phyloP scores from a whole-genome alignment of 2,113 vertebrate genomes.

The Mormyrus iriodes region DNA sequence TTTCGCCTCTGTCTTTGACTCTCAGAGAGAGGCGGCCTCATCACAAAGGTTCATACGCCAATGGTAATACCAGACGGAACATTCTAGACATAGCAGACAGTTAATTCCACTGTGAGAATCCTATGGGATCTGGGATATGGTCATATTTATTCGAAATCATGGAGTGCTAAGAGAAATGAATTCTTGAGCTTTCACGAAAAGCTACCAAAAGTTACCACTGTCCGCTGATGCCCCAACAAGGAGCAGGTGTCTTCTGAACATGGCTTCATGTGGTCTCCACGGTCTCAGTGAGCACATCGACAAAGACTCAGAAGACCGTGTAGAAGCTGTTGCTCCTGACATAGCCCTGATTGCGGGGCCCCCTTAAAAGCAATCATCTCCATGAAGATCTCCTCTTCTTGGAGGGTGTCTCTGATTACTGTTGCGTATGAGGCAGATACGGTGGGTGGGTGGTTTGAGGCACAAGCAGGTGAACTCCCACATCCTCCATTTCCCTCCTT shows the following conservation, averaged over 20 bases:
- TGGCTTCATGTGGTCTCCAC: not conserved
- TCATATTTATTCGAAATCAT: not conserved
- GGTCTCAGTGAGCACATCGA: not conserved
- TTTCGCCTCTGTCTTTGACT: not conserved
- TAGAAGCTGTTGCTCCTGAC: not conserved
- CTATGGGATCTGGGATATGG: not conserved
- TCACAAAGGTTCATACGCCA: not conserved
- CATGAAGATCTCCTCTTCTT: conserved; percentile 9
- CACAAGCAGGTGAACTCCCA: not conserved
- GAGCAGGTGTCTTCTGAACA: not conserved
- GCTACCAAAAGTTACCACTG: not conserved
- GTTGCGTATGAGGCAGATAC: not conserved
- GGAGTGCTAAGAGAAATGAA: not conserved
- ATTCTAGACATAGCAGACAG: not conserved
- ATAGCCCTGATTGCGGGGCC: not conserved
- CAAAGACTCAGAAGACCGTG: not conserved
- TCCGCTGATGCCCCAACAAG: not conserved
- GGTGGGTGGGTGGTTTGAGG: not conserved
- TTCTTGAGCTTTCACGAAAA: not conserved
- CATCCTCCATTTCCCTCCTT: not conserved
- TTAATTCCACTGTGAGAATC: not conserved
- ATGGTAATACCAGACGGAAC: not conserved
- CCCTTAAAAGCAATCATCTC: not conserved
- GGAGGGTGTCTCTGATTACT: not conserved
- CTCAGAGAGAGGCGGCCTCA: not conserved